Base-by-base conservation (phyloP, 2,888 invertebrate genomes). In the Cantharis flavilabris region DNA sequence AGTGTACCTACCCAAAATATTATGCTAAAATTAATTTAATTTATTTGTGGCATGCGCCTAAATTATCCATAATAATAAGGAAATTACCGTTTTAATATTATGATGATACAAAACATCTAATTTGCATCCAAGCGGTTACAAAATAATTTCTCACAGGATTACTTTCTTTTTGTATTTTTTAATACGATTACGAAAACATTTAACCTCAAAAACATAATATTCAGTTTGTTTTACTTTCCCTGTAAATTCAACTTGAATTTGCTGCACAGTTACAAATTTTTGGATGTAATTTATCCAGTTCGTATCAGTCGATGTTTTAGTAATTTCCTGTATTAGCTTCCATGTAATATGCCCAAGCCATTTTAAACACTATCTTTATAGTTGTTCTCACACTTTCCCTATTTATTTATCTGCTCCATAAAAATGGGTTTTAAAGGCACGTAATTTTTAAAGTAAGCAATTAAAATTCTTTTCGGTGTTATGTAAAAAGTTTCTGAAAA, bases 121-220 rank as follows among this genome's bases (percentile, higher is more conserved):
- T 67, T 67, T 23, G 23, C 65, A 67, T 67, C 65, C 18, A 64
- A 10, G 23, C 65, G 20, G 26, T 67, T 67, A 23, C 23, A 64
- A 64, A 20, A 67, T 13, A 67, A 23, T 67, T 67, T 67, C 65
- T 18, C 65, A 67, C 9, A n/a, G 65, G 5, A 67, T 67, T 67
- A 67, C 65, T 67, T 67, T 67, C 65, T 67, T 67, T 49, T 18
- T 18, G 65, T 23, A 67, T 23, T 23, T 67, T 67, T 67, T 67
- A 20, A 23, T 23, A 23, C 65, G 13, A 26, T 67, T 67, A 67
- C 65, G 65, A 67, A 67, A 67, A 67, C 26, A 67, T 26, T 67
- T 67, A 67, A 67, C 65, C 65, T 67, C 65, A 67, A 67, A 67
- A 67, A 67, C 18, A 67, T 67, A 26, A 23, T 20, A 67, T 67